These are phyloP conservation scores for Limonius californicus DNA, from an alignment of 1,140 invertebrate species.

Conservation along the genomic window DNA sequence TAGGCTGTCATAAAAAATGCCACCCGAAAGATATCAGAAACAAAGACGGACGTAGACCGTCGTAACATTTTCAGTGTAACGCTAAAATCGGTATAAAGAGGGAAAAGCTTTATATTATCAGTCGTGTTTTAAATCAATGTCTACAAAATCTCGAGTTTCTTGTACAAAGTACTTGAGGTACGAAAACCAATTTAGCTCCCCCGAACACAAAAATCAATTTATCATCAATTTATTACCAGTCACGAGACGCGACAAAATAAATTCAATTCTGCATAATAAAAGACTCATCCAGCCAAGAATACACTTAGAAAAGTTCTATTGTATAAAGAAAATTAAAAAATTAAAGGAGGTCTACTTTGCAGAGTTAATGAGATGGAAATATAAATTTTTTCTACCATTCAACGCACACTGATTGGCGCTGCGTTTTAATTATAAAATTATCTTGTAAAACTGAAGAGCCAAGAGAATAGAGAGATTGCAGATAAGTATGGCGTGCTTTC, in stretches of 20 bases:
- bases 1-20: neutral
- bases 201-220: constrained; percentile 13
- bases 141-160: neutral
- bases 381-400: neutral
- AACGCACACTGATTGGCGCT: neutral
- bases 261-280: constrained; percentile 14
- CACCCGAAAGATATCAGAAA: neutral
- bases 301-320: constrained; percentile 3
- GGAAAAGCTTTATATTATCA: neutral
- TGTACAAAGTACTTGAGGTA: constrained; percentile 13
- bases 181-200: constrained; percentile 13
- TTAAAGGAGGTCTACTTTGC: neutral
- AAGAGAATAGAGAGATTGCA: constrained; percentile 1
- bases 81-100: neutral
- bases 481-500: neutral
- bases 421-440: neutral
- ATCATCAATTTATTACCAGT: constrained; percentile 14
- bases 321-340: neutral
- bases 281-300: neutral
- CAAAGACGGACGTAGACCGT: too few species aligned
- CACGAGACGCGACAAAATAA: constrained; percentile 12
- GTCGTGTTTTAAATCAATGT: constrained; percentile 1
- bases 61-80: neutral
- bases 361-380: neutral
- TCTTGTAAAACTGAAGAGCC: neutral